These are phyloP conservation scores for Gymnorhina tibicen DNA, from an alignment of 2,113 vertebrate genomes.

Conservation along the genomic window DNA sequence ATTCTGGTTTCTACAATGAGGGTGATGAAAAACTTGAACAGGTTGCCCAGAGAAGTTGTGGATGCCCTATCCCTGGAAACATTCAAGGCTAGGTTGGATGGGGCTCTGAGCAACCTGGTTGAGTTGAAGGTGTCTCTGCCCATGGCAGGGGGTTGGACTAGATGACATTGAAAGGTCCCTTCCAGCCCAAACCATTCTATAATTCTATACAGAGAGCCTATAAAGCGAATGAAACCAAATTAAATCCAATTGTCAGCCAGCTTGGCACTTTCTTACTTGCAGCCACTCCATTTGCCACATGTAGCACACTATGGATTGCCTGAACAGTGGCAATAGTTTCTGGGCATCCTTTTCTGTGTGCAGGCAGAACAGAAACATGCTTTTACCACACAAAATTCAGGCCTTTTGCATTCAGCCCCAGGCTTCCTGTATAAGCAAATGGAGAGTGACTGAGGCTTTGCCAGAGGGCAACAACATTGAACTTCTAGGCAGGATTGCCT, in stretches of 20 bases:
- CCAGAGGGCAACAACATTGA: background rate
- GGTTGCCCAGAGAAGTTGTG: background rate
- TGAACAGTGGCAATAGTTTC: background rate
- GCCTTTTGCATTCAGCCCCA: background rate
- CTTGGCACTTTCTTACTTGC: background rate
- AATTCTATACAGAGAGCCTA: background rate
- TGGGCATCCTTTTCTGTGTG: background rate
- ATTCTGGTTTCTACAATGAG: background rate
- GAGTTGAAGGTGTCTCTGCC: background rate
- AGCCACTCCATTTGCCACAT: background rate
- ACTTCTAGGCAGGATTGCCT: background rate
- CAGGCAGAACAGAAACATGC: background rate
- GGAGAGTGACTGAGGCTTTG: background rate
- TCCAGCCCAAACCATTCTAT: background rate
- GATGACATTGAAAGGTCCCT: background rate
- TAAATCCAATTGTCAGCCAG: background rate
- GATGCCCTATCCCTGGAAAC: background rate
- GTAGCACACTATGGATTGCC: background rate
- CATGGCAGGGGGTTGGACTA: no score
- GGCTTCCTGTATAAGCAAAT: background rate
- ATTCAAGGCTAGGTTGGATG: rapidly evolving
- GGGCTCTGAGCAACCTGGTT: background rate
- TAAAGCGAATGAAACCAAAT: background rate
- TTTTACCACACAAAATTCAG: background rate
- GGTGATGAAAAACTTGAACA: background rate